Evolutionary conservation across 2,888 invertebrate genomes (phyloP).

Genomic region (Pyrrhia umbra): DNA sequence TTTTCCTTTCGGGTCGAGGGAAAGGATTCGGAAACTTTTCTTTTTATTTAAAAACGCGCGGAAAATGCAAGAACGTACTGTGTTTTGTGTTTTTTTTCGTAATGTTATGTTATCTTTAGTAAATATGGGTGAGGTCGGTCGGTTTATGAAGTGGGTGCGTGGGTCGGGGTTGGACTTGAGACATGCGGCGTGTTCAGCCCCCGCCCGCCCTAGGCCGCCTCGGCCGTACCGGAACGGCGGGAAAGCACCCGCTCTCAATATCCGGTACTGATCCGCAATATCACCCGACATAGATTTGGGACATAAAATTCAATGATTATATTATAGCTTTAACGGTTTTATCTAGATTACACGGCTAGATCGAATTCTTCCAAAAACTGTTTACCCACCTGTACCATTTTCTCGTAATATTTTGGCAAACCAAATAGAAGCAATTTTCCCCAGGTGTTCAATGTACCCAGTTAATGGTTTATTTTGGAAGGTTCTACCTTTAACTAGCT

Average conservation of each 20-base stretch:
- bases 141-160: constrained; percentile 70
- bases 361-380: constrained; percentile 23
- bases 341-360: constrained; percentile 21
- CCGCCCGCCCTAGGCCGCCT: constrained; percentile 18
- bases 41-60: constrained; percentile 53
- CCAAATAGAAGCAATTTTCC: constrained; percentile 14
- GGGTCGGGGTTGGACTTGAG: constrained; percentile 66
- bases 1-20: constrained; percentile 27
- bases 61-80: constrained; percentile 56
- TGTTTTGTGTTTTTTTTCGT: constrained; percentile 57
- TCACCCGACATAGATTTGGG: constrained; percentile 74
- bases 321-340: constrained; percentile 50
- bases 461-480: constrained; percentile 14
- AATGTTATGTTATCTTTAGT: constrained; percentile 71
- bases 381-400: not conserved
- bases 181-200: constrained; percentile 49
- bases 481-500: constrained; percentile 1
- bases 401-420: constrained; percentile 19
- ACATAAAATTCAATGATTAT: constrained; percentile 79
- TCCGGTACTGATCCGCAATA: constrained; percentile 77
- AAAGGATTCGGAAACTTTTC: constrained; percentile 39
- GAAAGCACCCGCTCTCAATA: constrained; percentile 72
- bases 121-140: constrained; percentile 67
- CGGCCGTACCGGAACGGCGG: constrained; percentile 61
- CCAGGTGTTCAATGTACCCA: constrained; percentile 25